Evolutionary conservation across 2,888 invertebrate genomes (phyloP).

Genomic region (Acronicta leporina): DNA sequence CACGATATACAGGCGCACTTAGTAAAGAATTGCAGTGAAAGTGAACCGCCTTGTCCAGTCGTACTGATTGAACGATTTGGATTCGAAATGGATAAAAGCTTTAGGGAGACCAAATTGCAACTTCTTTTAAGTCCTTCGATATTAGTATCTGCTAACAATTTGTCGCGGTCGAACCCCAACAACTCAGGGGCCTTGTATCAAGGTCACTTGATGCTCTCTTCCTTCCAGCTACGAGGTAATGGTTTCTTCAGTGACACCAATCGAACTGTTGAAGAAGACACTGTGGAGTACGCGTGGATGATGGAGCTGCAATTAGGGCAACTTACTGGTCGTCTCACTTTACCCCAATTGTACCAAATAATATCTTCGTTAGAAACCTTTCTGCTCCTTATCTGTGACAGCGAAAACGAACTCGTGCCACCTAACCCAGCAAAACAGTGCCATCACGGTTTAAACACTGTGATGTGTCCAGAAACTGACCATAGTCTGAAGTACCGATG

Average conservation of each 20-base stretch:
- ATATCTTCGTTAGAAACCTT: conserved; percentile 97
- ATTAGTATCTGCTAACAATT: conserved; percentile 93
- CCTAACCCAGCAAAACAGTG: conserved; percentile 94
- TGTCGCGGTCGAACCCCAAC: conserved; percentile 89
- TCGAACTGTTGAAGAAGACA: conserved; percentile 96
- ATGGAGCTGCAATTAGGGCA: conserved; percentile 98
- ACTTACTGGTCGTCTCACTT: conserved; percentile 96
- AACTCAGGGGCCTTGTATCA: conserved; percentile 90
- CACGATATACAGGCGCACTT: conserved; percentile 99
- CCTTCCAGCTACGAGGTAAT: conserved; percentile 96
- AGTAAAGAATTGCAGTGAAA: conserved; percentile 96
- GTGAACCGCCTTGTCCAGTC: conserved; percentile 97
- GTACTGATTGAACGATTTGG: conserved; percentile 96
- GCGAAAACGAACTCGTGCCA: conserved; percentile 96
- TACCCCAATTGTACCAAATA: conserved; percentile 96
- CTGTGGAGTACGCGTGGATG: conserved; percentile 99
- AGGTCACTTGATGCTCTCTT: conserved; percentile 95
- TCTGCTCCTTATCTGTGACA: conserved; percentile 94
- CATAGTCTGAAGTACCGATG: conserved; percentile 92
- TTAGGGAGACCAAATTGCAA: conserved; percentile 97
- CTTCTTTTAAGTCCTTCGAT: conserved; percentile 96
- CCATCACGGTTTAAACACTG: conserved; percentile 93
- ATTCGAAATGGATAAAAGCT: conserved; percentile 99
- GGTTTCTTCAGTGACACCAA: conserved; percentile 99
- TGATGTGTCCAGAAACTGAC: conserved; percentile 92